Conservation (phyloP, 1,140 invertebrate genomes). For the Brachionus sp. region DNA sequence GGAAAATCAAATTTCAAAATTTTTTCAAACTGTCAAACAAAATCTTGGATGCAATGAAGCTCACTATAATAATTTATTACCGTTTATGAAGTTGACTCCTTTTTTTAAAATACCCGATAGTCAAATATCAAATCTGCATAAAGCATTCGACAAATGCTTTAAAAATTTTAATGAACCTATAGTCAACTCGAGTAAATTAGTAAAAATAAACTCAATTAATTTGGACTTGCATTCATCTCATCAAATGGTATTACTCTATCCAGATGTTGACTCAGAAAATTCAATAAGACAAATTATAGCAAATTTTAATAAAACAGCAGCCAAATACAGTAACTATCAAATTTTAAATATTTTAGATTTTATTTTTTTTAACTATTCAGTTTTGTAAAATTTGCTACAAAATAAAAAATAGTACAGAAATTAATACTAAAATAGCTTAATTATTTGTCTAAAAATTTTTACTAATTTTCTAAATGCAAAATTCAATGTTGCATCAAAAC, state of each 20-base stretch:
- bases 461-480: too few relatives aligned
- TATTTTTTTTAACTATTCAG: too few relatives aligned
- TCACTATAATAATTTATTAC: constrained; percentile 25
- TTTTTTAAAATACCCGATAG: constrained; percentile 44
- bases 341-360: not conserved
- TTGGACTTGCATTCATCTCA: constrained; percentile 28
- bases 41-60: constrained; percentile 36
- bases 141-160: constrained; percentile 24
- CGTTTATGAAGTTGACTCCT: constrained; percentile 34
- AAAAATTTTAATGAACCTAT: not conserved
- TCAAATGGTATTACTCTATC: constrained; percentile 32
- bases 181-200: too few relatives aligned
- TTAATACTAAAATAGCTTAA: too few relatives aligned
- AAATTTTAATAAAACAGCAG: constrained; percentile 8
- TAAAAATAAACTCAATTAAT: not conserved
- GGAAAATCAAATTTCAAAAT: constrained; percentile 10
- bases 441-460: too few relatives aligned
- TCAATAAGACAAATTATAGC: not conserved
- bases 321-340: constrained; percentile 8
- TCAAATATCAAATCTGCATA: constrained; percentile 29
- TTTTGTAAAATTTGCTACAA: too few relatives aligned
- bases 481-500: too few relatives aligned
- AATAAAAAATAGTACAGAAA: too few relatives aligned
- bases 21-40: constrained; percentile 2
- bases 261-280: constrained; percentile 39